Evolutionary conservation across 2,797 vertebrate species (phyloP).

Genomic region (Eulemur rubriventer): DNA sequence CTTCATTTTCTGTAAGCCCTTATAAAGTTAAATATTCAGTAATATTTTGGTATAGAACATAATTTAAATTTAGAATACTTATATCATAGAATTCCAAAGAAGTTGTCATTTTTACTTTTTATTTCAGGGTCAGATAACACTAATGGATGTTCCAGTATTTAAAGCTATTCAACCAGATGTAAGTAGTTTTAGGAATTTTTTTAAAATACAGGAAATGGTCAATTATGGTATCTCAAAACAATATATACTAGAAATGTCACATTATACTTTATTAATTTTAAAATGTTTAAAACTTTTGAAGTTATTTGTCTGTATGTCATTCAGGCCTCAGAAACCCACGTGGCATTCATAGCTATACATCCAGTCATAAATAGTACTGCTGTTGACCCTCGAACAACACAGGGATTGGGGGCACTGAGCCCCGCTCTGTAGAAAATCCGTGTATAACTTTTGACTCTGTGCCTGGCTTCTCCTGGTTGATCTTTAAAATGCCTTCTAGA

Average conservation of each 20-base stretch:
- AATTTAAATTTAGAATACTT: conserved; percentile 36
- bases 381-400: neutral
- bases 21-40: conserved; percentile 21
- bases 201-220: conserved; percentile 26
- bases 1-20: conserved; percentile 20
- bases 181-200: conserved; percentile 79
- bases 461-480: neutral
- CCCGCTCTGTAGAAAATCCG: neutral
- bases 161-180: conserved; percentile 99
- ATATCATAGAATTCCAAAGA: conserved; percentile 13
- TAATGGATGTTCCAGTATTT: conserved; percentile 99
- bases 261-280: conserved; percentile 36
- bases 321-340: neutral
- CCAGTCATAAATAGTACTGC: neutral
- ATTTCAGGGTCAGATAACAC: conserved; percentile 96
- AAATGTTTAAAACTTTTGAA: neutral
- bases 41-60: conserved; percentile 4
- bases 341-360: neutral
- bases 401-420: neutral
- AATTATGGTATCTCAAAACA: conserved; percentile 18
- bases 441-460: neutral
- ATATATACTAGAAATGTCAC: conserved; percentile 1
- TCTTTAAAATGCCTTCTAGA: neutral
- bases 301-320: neutral
- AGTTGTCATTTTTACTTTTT: conserved; percentile 42